Conservation (phyloP, 1,140 invertebrate genomes). For the Drosophila fuyamai region DNA sequence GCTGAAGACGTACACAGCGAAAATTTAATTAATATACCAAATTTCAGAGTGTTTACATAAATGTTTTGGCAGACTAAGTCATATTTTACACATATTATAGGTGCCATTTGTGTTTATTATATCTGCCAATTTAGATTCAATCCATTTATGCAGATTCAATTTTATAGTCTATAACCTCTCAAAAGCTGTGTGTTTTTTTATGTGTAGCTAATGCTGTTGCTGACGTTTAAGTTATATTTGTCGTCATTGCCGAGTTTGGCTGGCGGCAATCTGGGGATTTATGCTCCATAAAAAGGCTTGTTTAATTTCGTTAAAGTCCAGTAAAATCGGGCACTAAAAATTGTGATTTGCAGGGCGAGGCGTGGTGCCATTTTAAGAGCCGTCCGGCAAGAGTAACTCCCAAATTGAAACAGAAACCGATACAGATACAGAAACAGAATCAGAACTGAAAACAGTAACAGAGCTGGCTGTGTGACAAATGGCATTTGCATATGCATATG, state of each 20-base stretch:
- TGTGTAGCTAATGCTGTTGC: neutral
- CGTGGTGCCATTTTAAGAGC: slow-evolving; percentile 69
- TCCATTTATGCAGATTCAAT: too few species aligned
- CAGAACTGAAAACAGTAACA: neutral
- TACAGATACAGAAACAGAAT: neutral
- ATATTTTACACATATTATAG: too few species aligned
- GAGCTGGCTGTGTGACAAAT: slow-evolving; percentile 48
- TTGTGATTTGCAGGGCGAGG: slow-evolving; percentile 56
- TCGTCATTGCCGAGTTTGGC: slow-evolving; percentile 15
- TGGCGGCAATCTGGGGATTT: slow-evolving; percentile 41
- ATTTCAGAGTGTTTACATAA: neutral
- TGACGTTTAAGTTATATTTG: slow-evolving; percentile 20
- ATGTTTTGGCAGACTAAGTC: neutral
- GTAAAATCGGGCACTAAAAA: slow-evolving; percentile 57
- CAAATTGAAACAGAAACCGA: neutral
- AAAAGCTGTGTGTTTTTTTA: neutral
- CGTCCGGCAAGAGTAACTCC: slow-evolving; percentile 20
- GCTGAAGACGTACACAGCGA: slow-evolving; percentile 8
- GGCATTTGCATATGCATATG: slow-evolving; percentile 55
- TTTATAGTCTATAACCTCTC: too few species aligned
- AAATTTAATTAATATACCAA: neutral
- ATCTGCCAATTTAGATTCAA: too few species aligned
- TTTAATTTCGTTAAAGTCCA: slow-evolving; percentile 66
- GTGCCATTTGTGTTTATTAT: too few species aligned
- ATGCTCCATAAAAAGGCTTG: slow-evolving; percentile 57